Evolutionary conservation across 2,888 invertebrate species (phyloP), one percentile per base, ranked within the genome.

Genomic region (Aphelenchoides bicaudatus): DNA sequence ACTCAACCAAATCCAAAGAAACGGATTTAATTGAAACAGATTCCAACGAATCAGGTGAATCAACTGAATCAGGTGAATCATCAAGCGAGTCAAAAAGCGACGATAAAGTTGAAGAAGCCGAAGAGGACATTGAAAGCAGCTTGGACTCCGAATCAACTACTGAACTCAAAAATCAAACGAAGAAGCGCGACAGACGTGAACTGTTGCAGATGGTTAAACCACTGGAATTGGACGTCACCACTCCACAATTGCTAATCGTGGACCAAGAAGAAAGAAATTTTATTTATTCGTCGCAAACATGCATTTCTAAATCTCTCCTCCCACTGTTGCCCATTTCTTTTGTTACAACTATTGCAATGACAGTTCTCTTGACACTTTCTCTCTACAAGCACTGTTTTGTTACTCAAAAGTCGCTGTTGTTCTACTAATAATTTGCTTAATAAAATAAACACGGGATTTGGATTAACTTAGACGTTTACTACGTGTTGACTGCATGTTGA

Each of bases 161-260:
- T n/a, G 34, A 10, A 10, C 10, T 6, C 51, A 10, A 19, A 23
- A 3, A 21, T 8, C 16, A 19, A 23, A 6, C 6, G 51, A 48
- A n/a, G 48, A 51, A 47, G 8, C 10, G 10, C 6, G 38, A 39
- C 10, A 6, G 51, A n/a, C 16, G n/a, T 25, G 19, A 28, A 13
- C 31, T 29, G 21, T n/a, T 25, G 58, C 13, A 34, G 13, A n/a
- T 21, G 10, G 16, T 19, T 16, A 21, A 10, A 6, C 21, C 46
- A 54, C 21, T 67, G 48, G 63, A 63, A 27, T 31, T 76, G 29
- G 76, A 76, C 58, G 74, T 75, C 0, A 69, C 75, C n/a, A 72
- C 75, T 0, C 63, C 67, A 8, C 67, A 72, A 56, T 64, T 75
- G 48, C 64, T 76, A 19, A 68, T 75, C 0, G 56, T 75, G n/a